These are phyloP conservation scores for Ianthella basta DNA, from an alignment of 37 sponge, comb jelly and placozoan species.

Conservation along the genomic window DNA sequence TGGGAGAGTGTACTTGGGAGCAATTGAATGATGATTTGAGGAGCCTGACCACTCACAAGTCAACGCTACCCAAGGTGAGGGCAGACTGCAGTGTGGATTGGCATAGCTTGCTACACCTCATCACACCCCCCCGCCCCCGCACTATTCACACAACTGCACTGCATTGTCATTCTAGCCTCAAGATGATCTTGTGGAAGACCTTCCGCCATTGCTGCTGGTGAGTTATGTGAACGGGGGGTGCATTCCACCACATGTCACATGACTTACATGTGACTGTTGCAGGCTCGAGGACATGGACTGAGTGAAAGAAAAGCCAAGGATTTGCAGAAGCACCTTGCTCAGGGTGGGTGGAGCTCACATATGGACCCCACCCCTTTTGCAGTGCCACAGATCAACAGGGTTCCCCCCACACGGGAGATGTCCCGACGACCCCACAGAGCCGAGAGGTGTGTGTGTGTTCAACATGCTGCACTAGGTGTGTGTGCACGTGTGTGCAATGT, in stretches of 20 bases:
- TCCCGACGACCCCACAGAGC: background rate
- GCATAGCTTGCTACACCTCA: too few relatives aligned
- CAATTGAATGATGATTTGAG: conserved; percentile 48
- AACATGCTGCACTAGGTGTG: background rate
- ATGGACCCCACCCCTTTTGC: conserved; percentile 1
- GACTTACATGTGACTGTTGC: background rate
- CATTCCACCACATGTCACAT: too few relatives aligned
- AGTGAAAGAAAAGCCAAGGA: conserved; percentile 44
- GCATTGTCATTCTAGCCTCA: background rate
- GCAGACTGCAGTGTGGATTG: too few relatives aligned
- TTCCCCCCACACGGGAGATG: conserved; percentile 6
- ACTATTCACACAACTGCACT: too few relatives aligned
- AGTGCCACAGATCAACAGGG: background rate
- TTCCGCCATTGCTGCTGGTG: conserved; percentile 69
- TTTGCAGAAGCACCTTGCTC: background rate
- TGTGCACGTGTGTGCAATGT: background rate
- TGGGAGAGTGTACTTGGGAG: conserved; percentile 51
- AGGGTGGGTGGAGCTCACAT: background rate
- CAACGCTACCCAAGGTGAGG: background rate
- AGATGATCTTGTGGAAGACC: conserved; percentile 40
- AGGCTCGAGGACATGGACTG: conserved; percentile 69
- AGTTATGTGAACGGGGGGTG: background rate
- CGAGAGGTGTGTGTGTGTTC: too few relatives aligned
- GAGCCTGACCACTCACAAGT: background rate
- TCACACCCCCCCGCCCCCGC: too few relatives aligned